Evolutionary conservation across 2,113 vertebrate genomes (phyloP).

Genomic region (Pelobates fuscus): DNA sequence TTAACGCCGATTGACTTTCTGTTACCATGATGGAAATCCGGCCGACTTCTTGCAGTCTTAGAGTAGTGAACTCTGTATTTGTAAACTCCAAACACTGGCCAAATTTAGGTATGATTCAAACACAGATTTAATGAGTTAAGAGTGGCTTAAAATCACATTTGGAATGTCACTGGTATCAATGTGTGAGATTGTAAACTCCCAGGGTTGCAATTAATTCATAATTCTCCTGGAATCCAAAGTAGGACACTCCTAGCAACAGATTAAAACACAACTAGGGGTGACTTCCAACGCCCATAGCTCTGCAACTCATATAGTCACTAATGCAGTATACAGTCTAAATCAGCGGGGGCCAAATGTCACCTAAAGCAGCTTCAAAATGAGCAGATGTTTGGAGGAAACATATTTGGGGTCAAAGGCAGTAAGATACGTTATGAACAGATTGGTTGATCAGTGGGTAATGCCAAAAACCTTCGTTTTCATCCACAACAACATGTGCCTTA

Average conservation of each 20-base stretch:
- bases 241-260: neutral
- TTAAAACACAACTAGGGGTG: neutral
- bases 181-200: conserved; percentile 6
- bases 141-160: conserved; percentile 22
- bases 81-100: neutral
- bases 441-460: too few species aligned
- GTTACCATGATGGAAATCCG: too few species aligned
- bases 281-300: neutral
- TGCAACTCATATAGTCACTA: neutral
- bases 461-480: too few species aligned
- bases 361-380: neutral
- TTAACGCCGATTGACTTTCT: too few species aligned
- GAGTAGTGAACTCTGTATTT: neutral
- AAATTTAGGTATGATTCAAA: neutral
- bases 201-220: conserved; percentile 7
- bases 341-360: neutral
- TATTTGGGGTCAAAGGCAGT: too few species aligned
- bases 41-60: too few species aligned
- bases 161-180: conserved; percentile 4
- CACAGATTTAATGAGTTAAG: conserved; percentile 12
- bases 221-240: neutral
- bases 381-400: neutral
- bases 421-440: too few species aligned
- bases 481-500: too few species aligned
- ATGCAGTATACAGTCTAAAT: neutral